Conservation (phyloP, 2,113 vertebrate species). For the Mesembrinibis cayennensis region DNA sequence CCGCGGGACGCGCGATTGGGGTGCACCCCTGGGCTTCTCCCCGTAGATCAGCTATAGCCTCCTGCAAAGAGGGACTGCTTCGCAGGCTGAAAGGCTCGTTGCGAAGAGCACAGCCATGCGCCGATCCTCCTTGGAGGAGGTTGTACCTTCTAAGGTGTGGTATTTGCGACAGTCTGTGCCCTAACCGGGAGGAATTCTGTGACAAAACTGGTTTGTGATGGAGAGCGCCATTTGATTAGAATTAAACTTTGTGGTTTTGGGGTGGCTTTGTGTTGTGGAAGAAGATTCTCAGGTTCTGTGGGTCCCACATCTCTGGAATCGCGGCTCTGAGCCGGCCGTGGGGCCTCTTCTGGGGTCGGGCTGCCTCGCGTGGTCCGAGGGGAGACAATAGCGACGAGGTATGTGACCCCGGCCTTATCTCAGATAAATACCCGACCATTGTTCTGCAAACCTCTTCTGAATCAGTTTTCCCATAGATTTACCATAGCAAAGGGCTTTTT, state of each 20-base stretch:
- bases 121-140: not conserved
- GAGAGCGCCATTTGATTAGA: rapidly evolving
- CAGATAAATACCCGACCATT: rapidly evolving
- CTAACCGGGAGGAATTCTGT: not conserved
- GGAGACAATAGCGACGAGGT: not conserved
- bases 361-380: rapidly evolving
- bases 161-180: rapidly evolving
- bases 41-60: not conserved
- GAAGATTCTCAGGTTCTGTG: rapidly evolving
- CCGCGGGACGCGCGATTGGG: rapidly evolving
- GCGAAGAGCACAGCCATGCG: rapidly evolving
- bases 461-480: not conserved
- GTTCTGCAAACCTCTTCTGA: not conserved
- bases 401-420: not conserved
- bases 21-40: not conserved
- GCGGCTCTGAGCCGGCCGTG: rapidly evolving
- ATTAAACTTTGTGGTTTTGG: not conserved
- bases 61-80: rapidly evolving
- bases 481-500: not conserved
- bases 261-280: not conserved
- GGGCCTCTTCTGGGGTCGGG: too few relatives aligned
- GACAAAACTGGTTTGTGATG: not conserved
- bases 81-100: rapidly evolving
- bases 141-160: rapidly evolving
- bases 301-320: rapidly evolving